A percentile compares a stretch with the other conserved stretches of the same genome.
Conservation (phyloP, 2,113 vertebrate genomes). For the Campylomormyrus numenius region DNA sequence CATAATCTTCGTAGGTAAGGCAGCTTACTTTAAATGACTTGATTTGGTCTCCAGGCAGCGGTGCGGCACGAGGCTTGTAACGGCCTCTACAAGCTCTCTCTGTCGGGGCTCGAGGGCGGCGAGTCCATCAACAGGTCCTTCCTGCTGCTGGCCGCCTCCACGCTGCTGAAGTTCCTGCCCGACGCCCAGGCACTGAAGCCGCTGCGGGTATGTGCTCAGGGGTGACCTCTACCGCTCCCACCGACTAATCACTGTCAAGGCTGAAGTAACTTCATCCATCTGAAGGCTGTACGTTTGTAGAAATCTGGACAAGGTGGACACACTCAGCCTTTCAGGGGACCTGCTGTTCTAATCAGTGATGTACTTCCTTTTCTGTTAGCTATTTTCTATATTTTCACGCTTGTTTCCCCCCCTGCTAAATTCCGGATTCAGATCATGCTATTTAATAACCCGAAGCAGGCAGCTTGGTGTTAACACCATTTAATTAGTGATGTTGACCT, state of each 20-base stretch:
- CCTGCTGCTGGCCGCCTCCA: slow-evolving; percentile 89
- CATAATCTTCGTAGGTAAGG: background rate
- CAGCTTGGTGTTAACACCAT: background rate
- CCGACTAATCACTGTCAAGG: background rate
- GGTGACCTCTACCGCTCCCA: background rate
- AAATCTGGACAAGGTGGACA: background rate
- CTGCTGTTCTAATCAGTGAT: background rate
- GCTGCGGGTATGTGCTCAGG: slow-evolving; percentile 63
- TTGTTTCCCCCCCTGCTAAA: background rate
- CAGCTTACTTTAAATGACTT: background rate
- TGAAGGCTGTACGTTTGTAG: background rate
- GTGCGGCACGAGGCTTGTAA: slow-evolving; percentile 95
- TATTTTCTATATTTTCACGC: background rate
- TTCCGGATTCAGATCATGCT: background rate
- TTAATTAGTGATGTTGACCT: background rate
- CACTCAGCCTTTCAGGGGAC: background rate
- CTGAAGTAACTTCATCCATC: background rate
- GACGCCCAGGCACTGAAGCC: slow-evolving; percentile 94
- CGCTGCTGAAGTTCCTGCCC: slow-evolving; percentile 92
- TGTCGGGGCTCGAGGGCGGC: slow-evolving; percentile 89
- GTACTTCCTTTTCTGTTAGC: background rate
- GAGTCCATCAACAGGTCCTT: slow-evolving; percentile 97
- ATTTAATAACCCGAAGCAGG: background rate
- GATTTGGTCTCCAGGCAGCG: slow-evolving; percentile 64
- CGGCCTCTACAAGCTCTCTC: slow-evolving; percentile 91